Conservation (phyloP, 2,113 vertebrate species). For the Muscicapa adusta region DNA sequence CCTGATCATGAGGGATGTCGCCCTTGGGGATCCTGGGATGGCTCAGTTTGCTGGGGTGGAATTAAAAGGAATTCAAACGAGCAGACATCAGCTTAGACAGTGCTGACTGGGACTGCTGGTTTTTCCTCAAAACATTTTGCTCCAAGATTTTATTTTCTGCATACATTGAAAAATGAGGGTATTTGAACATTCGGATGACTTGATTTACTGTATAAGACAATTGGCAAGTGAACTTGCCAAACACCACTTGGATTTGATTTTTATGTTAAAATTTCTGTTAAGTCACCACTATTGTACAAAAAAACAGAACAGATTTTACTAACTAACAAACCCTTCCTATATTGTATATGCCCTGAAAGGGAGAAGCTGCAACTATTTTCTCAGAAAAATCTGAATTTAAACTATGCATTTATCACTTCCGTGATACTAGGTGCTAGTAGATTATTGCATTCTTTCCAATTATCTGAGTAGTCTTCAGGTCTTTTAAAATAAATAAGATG, state of each 20-base stretch:
- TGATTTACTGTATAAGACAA: conserved; percentile 17
- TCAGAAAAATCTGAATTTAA: conserved; percentile 28
- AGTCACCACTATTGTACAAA: neutral
- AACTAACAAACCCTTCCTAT: neutral
- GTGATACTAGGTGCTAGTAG: neutral
- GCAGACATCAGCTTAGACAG: neutral
- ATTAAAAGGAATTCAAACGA: neutral
- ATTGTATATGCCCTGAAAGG: conserved; percentile 26
- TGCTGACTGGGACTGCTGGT: neutral
- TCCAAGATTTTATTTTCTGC: conserved; percentile 19
- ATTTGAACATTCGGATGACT: conserved; percentile 31
- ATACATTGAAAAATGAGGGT: neutral
- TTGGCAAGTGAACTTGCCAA: conserved; percentile 36
- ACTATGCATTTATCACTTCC: conserved; percentile 1
- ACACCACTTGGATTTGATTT: conserved; percentile 8
- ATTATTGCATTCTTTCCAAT: conserved; percentile 38
- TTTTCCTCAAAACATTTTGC: neutral
- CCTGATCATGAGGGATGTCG: fast-evolving
- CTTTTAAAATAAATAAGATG: conserved; percentile 51
- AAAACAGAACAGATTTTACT: conserved; percentile 27
- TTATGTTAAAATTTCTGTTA: conserved; percentile 25
- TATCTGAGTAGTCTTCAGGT: conserved; percentile 48
- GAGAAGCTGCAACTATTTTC: conserved; percentile 8
- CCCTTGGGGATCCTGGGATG: neutral
- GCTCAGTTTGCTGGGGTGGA: neutral